These are phyloP conservation scores for Brachionus plicatilis DNA, from an alignment of 1,140 invertebrate genomes.

Conservation along the genomic window DNA sequence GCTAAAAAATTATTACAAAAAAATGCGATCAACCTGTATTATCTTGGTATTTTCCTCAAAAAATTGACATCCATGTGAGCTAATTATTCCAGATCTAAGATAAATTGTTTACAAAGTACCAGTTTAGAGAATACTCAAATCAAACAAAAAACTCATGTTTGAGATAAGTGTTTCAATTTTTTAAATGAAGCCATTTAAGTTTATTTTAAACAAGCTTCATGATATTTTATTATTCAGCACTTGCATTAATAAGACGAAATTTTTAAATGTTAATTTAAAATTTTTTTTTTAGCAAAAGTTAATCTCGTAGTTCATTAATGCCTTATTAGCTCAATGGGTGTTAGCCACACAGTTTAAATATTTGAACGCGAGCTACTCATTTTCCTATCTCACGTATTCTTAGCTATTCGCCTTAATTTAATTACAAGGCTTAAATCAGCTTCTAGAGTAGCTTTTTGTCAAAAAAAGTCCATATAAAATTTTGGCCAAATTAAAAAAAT, in stretches of 20 bases:
- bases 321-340: not conserved
- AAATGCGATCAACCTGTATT: no score
- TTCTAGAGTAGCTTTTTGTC: not conserved
- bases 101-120: no score
- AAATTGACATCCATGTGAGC: no score
- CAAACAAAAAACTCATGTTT: not conserved
- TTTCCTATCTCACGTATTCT: not conserved
- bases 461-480: not conserved
- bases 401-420: not conserved
- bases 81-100: no score
- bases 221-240: not conserved
- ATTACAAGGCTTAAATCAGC: not conserved
- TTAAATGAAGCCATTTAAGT: not conserved
- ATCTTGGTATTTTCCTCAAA: no score
- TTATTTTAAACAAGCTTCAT: not conserved
- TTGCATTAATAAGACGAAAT: not conserved
- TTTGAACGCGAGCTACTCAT: not conserved
- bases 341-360: not conserved
- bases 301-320: not conserved
- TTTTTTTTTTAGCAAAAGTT: not conserved
- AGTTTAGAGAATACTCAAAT: not conserved
- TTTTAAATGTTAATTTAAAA: not conserved
- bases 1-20: no score
- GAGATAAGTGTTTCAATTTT: not conserved
- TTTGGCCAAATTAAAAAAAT: not conserved